Evolutionary conservation across 2,113 vertebrate species (phyloP), one percentile per base, ranked within the genome.

Genomic region (Scatophagus argus): DNA sequence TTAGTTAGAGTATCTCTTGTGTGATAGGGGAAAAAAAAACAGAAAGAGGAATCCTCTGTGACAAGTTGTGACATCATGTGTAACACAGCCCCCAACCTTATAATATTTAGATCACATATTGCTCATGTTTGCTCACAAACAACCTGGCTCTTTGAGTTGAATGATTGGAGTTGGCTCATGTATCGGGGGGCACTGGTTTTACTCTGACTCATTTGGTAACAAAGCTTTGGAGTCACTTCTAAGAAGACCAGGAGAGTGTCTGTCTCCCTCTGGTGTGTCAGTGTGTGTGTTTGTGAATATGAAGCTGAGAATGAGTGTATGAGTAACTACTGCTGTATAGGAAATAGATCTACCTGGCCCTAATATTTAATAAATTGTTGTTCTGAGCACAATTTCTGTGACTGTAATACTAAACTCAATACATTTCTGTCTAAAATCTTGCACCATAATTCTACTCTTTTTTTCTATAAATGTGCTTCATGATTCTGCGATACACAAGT

Each of bases 181-280:
- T 23, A 61, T 80, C 67, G 61, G 32, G 79, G 36, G 58, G 13
- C 41, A 44, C 29, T 73, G 64, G 46, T 61, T 56, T 74, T 39
- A 63, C 1, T 74, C 72, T 77, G 75, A 79, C 51, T 82, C 76
- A 71, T 74, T 74, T 58, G 19, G 49, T 29, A 44, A 63, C 59
- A 74, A 77, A 70, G 59, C 54, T 69, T 81, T 71, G 60, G 60
- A 74, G 69, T 58, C 41, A 47, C 31, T 74, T 74, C 39, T 52
- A 55, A 74, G 43, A 77, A 77, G 34, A 60, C 61, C 34, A 39
- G 19, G 41, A 13, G 59, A 64, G 46, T 31, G 44, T 59, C 55
- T 76, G 51, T 66, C 43, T 79, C 66, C 49, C 49, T 55, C 66
- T 81, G 64, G 46, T 78, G 60, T 76, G 71, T 67, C 7, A 3